Conservation (phyloP, 2,888 invertebrate genomes). For the Sarcophaga rosellei region DNA sequence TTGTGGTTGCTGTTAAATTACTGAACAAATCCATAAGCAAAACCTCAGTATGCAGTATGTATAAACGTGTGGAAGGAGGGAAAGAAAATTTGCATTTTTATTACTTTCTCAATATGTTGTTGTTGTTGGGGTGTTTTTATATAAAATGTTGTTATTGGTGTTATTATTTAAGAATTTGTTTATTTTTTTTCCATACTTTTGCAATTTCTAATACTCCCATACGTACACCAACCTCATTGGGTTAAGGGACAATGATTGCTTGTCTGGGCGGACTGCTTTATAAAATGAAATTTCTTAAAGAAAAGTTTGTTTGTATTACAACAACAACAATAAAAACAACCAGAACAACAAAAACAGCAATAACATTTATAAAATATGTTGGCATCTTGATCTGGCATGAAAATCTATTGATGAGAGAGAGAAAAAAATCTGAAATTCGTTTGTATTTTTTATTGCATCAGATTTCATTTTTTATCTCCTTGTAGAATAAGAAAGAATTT, state of each 20-base stretch:
- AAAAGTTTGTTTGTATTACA: not conserved
- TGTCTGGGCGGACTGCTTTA: not conserved
- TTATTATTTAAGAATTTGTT: conserved; percentile 8
- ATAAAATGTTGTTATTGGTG: not conserved
- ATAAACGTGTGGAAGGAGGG: conserved; percentile 40
- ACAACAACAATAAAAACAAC: conserved; percentile 8
- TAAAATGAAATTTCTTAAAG: not conserved
- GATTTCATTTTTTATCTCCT: not conserved
- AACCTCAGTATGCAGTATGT: conserved; percentile 52
- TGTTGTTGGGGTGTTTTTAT: conserved; percentile 27
- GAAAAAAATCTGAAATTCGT: not conserved
- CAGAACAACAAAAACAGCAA: not conserved
- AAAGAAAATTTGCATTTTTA: conserved; percentile 77
- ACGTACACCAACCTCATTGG: not conserved
- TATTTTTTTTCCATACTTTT: conserved; percentile 11
- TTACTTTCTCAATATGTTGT: conserved; percentile 70
- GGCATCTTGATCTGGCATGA: conserved; percentile 16
- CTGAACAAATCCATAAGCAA: not conserved
- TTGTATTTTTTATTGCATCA: conserved; percentile 11
- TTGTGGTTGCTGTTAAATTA: not conserved
- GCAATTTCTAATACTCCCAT: not conserved
- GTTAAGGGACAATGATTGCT: conserved; percentile 39
- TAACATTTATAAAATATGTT: conserved; percentile 6
- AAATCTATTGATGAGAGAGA: conserved; percentile 25
- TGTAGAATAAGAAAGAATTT: conserved; percentile 36